Conservation (phyloP, 2,797 vertebrate genomes). For the Neosilurus hyrtlii region DNA sequence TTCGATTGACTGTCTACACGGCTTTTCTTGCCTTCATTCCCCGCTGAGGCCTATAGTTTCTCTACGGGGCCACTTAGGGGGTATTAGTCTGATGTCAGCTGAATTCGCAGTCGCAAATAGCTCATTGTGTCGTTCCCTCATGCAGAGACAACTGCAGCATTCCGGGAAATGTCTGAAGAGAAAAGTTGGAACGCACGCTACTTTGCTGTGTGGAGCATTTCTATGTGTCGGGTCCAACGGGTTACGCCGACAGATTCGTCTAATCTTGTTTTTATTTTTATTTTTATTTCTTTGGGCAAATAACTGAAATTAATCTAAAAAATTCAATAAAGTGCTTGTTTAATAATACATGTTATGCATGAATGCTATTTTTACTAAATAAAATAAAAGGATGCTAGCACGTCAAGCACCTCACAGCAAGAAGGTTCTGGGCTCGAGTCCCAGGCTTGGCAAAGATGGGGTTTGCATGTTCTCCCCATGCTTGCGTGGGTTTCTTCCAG, state of each 20-base stretch:
- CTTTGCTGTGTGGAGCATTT: not conserved
- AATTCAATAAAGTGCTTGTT: not conserved
- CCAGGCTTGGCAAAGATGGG: too few species aligned
- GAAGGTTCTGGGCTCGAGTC: too few species aligned
- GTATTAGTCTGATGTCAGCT: constrained; percentile 41
- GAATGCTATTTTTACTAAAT: not conserved
- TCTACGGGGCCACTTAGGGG: constrained; percentile 22
- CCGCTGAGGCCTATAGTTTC: constrained; percentile 28
- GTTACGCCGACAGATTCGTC: not conserved
- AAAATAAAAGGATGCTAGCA: not conserved
- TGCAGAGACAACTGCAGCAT: constrained; percentile 7
- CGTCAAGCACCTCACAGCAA: too few species aligned
- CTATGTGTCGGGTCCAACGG: not conserved
- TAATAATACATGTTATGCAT: not conserved
- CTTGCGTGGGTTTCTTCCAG: too few species aligned
- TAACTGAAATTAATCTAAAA: not conserved
- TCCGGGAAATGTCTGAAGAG: not conserved
- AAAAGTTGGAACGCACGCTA: not conserved
- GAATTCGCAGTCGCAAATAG: constrained; percentile 34
- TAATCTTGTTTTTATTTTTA: not conserved
- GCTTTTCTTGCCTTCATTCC: constrained; percentile 3
- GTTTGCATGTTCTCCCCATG: too few species aligned
- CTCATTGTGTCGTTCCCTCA: constrained; percentile 33
- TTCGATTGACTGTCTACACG: constrained; percentile 23
- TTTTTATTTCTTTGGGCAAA: not conserved